phyloP scores from a whole-genome alignment of 1,140 invertebrate species.

The Augochlora pura region DNA sequence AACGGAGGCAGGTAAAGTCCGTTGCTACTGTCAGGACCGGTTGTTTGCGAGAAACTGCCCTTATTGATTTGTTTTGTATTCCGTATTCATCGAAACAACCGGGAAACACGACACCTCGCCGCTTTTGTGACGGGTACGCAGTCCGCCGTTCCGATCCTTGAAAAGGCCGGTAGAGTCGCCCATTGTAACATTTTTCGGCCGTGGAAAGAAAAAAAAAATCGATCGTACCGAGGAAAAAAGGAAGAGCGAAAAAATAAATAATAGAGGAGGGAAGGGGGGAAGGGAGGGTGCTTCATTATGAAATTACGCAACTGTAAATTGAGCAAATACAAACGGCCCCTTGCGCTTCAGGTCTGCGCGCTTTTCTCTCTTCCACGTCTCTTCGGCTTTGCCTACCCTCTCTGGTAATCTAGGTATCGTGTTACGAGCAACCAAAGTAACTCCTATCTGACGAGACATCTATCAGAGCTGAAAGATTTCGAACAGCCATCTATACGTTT shows the following conservation, averaged over 20 bases:
- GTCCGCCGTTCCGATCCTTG: constrained; percentile 69
- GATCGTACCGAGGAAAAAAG: constrained; percentile 30
- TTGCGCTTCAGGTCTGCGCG: constrained; percentile 64
- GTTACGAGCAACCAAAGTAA: constrained; percentile 66
- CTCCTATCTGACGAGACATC: constrained; percentile 73
- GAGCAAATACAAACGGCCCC: constrained; percentile 75
- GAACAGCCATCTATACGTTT: constrained; percentile 1
- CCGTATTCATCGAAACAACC: constrained; percentile 68
- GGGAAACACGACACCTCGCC: constrained; percentile 68
- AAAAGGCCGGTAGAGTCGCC: constrained; percentile 55
- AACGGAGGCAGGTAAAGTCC: background rate
- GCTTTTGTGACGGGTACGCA: constrained; percentile 59
- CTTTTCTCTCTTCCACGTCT: constrained; percentile 41
- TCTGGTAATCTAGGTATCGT: constrained; percentile 66
- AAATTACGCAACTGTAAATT: constrained; percentile 79
- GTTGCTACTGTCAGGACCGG: background rate
- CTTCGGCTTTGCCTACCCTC: constrained; percentile 38
- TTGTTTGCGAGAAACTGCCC: constrained; percentile 7
- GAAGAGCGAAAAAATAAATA: background rate
- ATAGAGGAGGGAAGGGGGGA: constrained; percentile 40
- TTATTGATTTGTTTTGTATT: constrained; percentile 51
- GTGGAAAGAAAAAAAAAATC: constrained; percentile 43
- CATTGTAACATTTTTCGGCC: constrained; percentile 61
- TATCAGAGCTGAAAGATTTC: constrained; percentile 63
- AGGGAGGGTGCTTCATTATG: constrained; percentile 72